Base-by-base conservation (phyloP, 2,797 vertebrate genomes). In the Falco novaeseelandiae region DNA sequence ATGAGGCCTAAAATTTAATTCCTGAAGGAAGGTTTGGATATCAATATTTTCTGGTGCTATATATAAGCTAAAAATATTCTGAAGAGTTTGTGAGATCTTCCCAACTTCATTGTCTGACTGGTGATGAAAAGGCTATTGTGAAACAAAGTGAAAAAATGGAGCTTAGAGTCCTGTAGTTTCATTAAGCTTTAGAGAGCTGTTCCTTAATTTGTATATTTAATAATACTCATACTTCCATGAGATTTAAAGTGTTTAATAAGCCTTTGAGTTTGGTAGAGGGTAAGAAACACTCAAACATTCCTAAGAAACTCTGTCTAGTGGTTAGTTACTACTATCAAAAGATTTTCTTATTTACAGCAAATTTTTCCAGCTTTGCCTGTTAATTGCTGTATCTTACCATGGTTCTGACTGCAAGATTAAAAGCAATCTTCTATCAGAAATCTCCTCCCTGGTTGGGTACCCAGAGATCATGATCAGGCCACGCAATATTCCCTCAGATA, bases 171-270 rank as follows among this genome's bases (percentile, higher is more conserved):
- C 52, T 59, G 27, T 69, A 85, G 88, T 82, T 96, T 93, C 48
- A 91, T 90, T 94, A 95, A 78, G 42, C 1, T 85, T 78, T 89
- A 69, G 58, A 87, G 58, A 87, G 27, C 17, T 44, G 23, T 59
- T 94, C 57, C 42, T 83, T 90, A 27, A 55, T 86, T 78, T 90
- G 16, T 86, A 20, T 89, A 65, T 92, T 82, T 92, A 79, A 88
- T 86, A 87, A 25, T 62, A 57, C 36, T 91, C 77, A 79, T 20
- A 77, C 25, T 26, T 91, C 10, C 11, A 32, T 55, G 27, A 62
- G 7, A 88, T 6, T 67, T 25, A 18, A 77, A 51, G 5, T 34
- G 4, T 82, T 82, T 55, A 81, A 82, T 70, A 85, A 62, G 11
- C 6, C 19, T 83, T 76, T 89, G 62, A 27, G n/a, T 65, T 16